These are phyloP conservation scores for Argyrosomus japonicus DNA, from an alignment of 2,113 vertebrate species.

Conservation along the genomic window DNA sequence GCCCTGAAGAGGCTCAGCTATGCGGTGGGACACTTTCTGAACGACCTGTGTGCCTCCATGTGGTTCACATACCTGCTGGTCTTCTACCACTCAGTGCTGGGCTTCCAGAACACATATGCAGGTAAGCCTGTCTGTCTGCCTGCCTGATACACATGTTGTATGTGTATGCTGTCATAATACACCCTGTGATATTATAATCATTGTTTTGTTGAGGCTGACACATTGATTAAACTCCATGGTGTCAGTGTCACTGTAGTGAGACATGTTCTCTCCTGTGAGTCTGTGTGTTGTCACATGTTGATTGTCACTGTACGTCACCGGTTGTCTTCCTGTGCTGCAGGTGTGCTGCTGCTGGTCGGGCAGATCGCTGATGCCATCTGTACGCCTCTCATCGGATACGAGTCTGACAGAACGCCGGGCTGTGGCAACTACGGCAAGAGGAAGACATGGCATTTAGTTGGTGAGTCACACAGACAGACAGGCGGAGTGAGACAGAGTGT, in stretches of 20 bases:
- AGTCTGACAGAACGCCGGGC: constrained; percentile 86
- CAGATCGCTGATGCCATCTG: constrained; percentile 90
- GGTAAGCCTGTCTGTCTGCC: constrained; percentile 37
- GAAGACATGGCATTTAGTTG: constrained; percentile 93
- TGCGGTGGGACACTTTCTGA: constrained; percentile 92
- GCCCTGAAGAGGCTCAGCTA: constrained; percentile 83
- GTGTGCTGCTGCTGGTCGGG: constrained; percentile 87
- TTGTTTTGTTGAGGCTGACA: no score
- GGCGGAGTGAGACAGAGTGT: background rate
- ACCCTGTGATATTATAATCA: background rate
- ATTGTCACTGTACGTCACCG: background rate
- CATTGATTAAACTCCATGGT: no score
- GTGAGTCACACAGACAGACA: constrained; percentile 76
- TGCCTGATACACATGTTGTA: background rate
- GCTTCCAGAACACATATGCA: constrained; percentile 87
- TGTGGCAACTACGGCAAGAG: constrained; percentile 88
- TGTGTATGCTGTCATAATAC: background rate
- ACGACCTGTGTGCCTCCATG: constrained; percentile 93
- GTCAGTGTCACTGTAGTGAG: no score
- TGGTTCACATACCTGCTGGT: constrained; percentile 96
- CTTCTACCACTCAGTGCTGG: constrained; percentile 91
- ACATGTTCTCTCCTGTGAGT: no score
- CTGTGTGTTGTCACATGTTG: background rate
- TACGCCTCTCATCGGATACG: constrained; percentile 91
- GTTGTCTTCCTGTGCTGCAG: constrained; percentile 51